phyloP scores from a whole-genome alignment of 2,113 vertebrate genomes.

The Oostethus manadensis region DNA sequence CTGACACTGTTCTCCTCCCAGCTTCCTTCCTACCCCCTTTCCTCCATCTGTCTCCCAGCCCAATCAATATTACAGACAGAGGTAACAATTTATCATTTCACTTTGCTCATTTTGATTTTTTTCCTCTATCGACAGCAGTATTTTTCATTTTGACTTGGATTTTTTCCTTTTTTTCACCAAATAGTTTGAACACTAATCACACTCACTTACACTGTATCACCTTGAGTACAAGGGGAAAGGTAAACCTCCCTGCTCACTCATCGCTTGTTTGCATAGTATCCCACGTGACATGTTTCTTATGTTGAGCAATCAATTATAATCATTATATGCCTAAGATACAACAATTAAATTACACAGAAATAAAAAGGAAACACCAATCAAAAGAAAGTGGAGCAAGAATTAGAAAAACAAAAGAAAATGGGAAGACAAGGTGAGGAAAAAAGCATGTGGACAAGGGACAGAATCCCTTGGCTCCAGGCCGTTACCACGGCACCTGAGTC shows the following conservation, averaged over 20 bases:
- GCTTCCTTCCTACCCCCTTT: conserved; percentile 4
- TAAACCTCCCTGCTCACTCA: no score
- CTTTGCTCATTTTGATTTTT: conserved; percentile 31
- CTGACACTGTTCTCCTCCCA: background rate
- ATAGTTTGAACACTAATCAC: conserved; percentile 3
- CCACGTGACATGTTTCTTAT: no score
- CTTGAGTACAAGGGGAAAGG: background rate
- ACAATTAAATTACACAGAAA: no score
- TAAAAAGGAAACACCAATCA: background rate
- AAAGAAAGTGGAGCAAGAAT: background rate
- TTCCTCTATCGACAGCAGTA: conserved; percentile 35
- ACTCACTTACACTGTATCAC: background rate
- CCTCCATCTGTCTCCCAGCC: conserved; percentile 25
- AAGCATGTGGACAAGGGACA: conserved; percentile 20
- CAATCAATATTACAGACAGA: conserved; percentile 44
- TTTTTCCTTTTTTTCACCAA: conserved; percentile 22
- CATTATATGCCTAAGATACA: no score
- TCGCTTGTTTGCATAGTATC: no score
- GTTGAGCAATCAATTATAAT: no score
- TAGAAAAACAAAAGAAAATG: no score
- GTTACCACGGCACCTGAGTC: conserved; percentile 44
- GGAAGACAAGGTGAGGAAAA: background rate
- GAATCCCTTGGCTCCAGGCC: conserved; percentile 39
- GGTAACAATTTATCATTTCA: conserved; percentile 51
- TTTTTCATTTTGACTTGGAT: conserved; percentile 19